These are phyloP conservation scores for Megastigmus dorsalis DNA, from an alignment of 2,888 invertebrate species.

Conservation along the genomic window DNA sequence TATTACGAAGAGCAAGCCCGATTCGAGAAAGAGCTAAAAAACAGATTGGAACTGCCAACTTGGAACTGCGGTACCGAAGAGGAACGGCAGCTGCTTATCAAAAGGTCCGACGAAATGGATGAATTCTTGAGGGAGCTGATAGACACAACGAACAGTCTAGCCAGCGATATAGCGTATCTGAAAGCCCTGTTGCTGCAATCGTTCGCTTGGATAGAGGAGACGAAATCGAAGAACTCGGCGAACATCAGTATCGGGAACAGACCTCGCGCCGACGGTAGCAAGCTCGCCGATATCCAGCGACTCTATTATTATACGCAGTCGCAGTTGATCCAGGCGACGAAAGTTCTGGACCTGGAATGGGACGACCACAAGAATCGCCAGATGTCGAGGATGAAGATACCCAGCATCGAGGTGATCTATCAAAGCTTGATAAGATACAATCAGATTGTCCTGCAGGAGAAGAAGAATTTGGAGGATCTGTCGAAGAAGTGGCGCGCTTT, in stretches of 20 bases:
- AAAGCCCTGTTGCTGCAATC: slow-evolving; percentile 77
- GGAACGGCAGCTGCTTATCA: slow-evolving; percentile 77
- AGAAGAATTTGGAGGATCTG: slow-evolving; percentile 62
- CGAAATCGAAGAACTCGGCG: slow-evolving; percentile 74
- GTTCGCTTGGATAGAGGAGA: slow-evolving; percentile 78
- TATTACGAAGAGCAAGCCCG: slow-evolving; percentile 66
- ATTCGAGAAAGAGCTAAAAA: slow-evolving; percentile 69
- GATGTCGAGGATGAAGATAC: slow-evolving; percentile 77
- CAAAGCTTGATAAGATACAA: slow-evolving; percentile 86
- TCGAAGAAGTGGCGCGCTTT: slow-evolving; percentile 64
- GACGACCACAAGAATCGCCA: slow-evolving; percentile 74
- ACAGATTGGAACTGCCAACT: slow-evolving; percentile 59
- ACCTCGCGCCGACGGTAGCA: slow-evolving; percentile 82
- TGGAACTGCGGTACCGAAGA: slow-evolving; percentile 78
- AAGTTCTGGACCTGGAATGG: slow-evolving; percentile 87
- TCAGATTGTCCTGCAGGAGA: slow-evolving; percentile 80
- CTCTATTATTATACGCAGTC: slow-evolving; percentile 84
- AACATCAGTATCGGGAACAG: slow-evolving; percentile 61
- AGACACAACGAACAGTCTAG: slow-evolving; percentile 78
- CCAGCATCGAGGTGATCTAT: slow-evolving; percentile 86
- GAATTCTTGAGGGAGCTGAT: slow-evolving; percentile 80
- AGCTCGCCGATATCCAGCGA: slow-evolving; percentile 82
- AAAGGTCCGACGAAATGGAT: slow-evolving; percentile 76
- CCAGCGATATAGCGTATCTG: slow-evolving; percentile 78
- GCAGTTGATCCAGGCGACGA: slow-evolving; percentile 83